A percentile compares a stretch with the other conserved stretches of the same genome.
Evolutionary conservation across 1,140 invertebrate genomes (phyloP).

Genomic region (Diachasmimorpha longicaudata): DNA sequence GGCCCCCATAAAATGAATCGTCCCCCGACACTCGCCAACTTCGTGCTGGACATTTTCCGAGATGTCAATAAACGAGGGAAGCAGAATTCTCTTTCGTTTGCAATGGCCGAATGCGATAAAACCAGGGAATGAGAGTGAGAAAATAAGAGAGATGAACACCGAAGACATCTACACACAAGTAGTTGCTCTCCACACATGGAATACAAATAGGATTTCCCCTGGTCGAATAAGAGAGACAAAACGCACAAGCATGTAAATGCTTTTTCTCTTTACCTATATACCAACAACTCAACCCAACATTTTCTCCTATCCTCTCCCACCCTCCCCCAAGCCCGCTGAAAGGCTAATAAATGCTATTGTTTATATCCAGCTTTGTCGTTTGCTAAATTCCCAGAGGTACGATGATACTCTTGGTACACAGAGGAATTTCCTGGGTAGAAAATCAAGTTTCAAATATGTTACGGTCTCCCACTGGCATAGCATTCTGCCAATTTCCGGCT

Average conservation of each 20-base stretch:
- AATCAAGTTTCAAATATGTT: constrained; percentile 11
- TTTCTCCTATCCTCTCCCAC: constrained; percentile 19
- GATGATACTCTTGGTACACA: background rate
- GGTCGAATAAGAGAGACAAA: background rate
- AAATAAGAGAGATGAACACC: background rate
- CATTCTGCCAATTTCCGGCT: background rate
- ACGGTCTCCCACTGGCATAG: background rate
- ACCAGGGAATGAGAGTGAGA: background rate
- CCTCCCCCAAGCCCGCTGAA: background rate
- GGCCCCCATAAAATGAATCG: constrained; percentile 24
- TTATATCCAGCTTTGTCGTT: constrained; percentile 31
- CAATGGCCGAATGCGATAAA: background rate
- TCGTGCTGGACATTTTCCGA: constrained; percentile 24
- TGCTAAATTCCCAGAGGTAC: background rate
- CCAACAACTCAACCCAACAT: constrained; percentile 17
- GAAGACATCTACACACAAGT: background rate
- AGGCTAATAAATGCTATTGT: constrained; percentile 35
- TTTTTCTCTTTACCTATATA: constrained; percentile 1
- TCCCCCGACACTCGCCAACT: constrained; percentile 16
- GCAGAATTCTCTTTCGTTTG: constrained; percentile 5
- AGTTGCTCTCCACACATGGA: constrained; percentile 6
- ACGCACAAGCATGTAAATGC: constrained; percentile 17
- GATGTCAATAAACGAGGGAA: constrained; percentile 25
- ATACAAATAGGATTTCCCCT: constrained; percentile 17
- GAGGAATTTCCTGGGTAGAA: constrained; percentile 12